Evolutionary conservation across 2,113 vertebrate genomes (phyloP), one percentile per base, ranked within the genome.

Genomic region (Romanogobio albipinnatus): DNA sequence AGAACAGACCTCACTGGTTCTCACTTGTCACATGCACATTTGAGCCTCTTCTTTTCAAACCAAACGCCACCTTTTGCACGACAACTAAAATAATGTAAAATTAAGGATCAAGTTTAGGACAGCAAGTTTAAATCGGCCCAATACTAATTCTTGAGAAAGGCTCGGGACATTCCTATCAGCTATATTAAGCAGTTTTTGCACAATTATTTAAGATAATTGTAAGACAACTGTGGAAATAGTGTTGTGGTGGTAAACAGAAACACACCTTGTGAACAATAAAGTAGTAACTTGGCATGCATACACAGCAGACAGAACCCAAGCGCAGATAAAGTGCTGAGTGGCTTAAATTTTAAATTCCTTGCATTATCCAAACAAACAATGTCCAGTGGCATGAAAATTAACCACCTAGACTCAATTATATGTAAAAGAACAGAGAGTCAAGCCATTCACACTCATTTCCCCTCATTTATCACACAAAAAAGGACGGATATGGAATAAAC

Each of bases 371-470:
- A 74, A 45, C 24, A 59, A 36, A 39, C 22, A 59, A 36, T 66
- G 51, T 82, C 58, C 17, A 29, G 66, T 26, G 11, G 13, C 75
- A 85, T 47, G 5, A 86, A 84, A 90, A 86, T 79, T 74, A 36
- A 22, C 36, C 24, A 76, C 14, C 53, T 39, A 13, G 1, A 78
- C 51, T 36, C 43, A 53, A 76, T 76, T 49, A 14, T 17, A 26
- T 56, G 59, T 78, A 64, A 84, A 68, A 43, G 5, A 26, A 22
- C 11, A 53, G 66, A 43, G 3, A 43, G 62, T 62, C n/a, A 77
- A 59, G 33, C 61, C 39, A 83, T 73, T 83, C 74, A 22, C 6
- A 84, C 88, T 89, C 82, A 36, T 84, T 83, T 78, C 71, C 84
- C 24, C 56, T 82, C 66, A 86, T 75, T 90, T 62, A 82, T 82